These are phyloP conservation scores for Onchidella celtica DNA, from an alignment of 2,888 invertebrate species.

Conservation along the genomic window DNA sequence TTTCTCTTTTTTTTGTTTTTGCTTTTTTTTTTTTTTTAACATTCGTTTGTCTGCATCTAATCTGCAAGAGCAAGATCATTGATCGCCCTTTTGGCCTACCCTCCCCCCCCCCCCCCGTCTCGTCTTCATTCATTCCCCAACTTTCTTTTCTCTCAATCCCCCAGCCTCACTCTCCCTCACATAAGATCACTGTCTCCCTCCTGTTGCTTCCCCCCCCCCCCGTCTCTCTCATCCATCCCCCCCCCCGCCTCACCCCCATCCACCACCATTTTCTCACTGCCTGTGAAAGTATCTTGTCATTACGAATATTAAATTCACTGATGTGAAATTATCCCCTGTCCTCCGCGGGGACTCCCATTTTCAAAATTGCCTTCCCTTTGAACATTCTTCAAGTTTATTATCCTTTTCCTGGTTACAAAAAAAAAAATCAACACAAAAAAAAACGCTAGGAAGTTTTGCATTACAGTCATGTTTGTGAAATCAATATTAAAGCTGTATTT, in stretches of 20 bases:
- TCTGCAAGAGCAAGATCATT: too few species aligned
- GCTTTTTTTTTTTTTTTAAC: not conserved
- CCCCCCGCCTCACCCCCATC: not conserved
- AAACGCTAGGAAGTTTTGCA: not conserved
- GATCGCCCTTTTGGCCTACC: not conserved
- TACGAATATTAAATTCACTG: conserved; percentile 7
- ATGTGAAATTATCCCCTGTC: not conserved
- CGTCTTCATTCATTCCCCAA: not conserved
- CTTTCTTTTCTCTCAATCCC: too few species aligned
- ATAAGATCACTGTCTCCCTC: too few species aligned
- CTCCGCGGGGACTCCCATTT: not conserved
- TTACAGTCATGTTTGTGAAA: not conserved
- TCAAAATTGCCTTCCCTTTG: not conserved
- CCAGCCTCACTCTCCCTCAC: too few species aligned
- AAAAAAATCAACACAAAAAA: not conserved
- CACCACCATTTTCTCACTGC: not conserved
- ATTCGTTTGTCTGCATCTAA: too few species aligned
- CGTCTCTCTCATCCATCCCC: not conserved
- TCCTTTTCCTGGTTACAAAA: not conserved
- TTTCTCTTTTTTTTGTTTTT: not conserved
- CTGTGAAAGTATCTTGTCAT: not conserved
- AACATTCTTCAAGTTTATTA: not conserved
- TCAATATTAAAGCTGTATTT: not conserved
- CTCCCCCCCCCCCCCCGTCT: not conserved
- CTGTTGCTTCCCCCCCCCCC: not conserved